Percentiles rank a stretch among this genome's conserved stretches.
Evolutionary conservation across 2,797 vertebrate species (phyloP).

Genomic region (Melanotaenia nigrans): DNA sequence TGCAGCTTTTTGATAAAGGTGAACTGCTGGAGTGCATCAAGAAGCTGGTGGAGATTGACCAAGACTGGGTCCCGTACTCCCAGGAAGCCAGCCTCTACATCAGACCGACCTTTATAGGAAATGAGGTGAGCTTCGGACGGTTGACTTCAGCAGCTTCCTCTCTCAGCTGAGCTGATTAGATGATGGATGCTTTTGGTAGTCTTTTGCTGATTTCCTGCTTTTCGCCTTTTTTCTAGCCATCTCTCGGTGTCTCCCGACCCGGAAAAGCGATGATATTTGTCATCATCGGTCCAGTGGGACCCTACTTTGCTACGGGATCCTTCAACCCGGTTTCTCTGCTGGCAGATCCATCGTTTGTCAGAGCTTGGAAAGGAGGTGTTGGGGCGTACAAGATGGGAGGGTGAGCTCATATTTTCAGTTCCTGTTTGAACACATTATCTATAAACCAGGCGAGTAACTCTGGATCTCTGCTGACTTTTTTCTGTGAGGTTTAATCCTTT

Average conservation of each 20-base stretch:
- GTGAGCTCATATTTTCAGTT: slow-evolving; percentile 75
- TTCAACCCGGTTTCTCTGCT: slow-evolving; percentile 89
- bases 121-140: slow-evolving; percentile 77
- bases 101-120: slow-evolving; percentile 89
- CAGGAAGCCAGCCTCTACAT: slow-evolving; percentile 88
- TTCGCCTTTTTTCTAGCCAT: slow-evolving; percentile 77
- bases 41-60: slow-evolving; percentile 87
- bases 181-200: not conserved
- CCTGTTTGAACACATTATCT: not conserved
- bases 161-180: not conserved
- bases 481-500: too few relatives aligned
- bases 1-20: slow-evolving; percentile 85
- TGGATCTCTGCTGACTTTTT: not conserved
- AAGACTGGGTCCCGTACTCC: slow-evolving; percentile 89
- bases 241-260: slow-evolving; percentile 84
- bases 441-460: not conserved
- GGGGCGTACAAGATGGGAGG: slow-evolving; percentile 91
- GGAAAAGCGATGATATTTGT: slow-evolving; percentile 85
- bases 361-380: slow-evolving; percentile 90
- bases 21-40: slow-evolving; percentile 89
- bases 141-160: not conserved
- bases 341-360: slow-evolving; percentile 86
- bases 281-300: slow-evolving; percentile 88
- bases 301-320: slow-evolving; percentile 87
- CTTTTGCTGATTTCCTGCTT: not conserved